Evolutionary conservation across 2,888 invertebrate genomes (phyloP), one percentile per base, ranked within the genome.

Genomic region (Troides helena): DNA sequence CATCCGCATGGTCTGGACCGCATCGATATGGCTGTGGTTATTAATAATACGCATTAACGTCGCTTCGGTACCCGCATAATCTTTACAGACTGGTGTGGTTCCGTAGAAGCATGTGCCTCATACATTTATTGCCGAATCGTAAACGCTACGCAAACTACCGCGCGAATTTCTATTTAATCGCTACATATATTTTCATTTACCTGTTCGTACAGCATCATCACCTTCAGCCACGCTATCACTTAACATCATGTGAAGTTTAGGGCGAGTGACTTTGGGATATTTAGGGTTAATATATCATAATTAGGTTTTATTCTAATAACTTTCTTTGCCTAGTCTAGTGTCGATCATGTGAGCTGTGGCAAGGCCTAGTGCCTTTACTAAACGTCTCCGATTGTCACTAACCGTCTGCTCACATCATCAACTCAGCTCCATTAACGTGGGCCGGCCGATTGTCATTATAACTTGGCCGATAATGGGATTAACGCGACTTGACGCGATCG

Each of bases 401-500:
- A 50, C 50, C 50, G 2, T 50, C 14, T 14, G 18, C 60, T 66
- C n/a, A 39, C 30, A 59, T 68, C 58, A 71, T 63, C 62, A 39
- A 30, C 43, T 57, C 64, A 43, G 58, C 36, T 69, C 75, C 73
- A 77, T 78, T 77, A 76, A 75, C 77, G 74, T 75, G 73, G 70
- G 72, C 65, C 69, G 69, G 72, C 68, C 78, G 76, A 74, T 80
- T 76, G 79, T 78, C 78, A 83, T 85, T 85, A 83, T 82, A 84
- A 84, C 78, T 84, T 84, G 72, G 71, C 61, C 78, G 72, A 78
- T 84, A 85, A 83, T 82, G 79, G 76, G 83, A 80, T 84, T 76
- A 80, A 74, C 70, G 63, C 67, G 72, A 70, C 68, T 72, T 73
- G 75, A 67, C 71, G 73, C 75, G 80, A 81, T 81, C 80, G 76